These are phyloP conservation scores for Chrysolina americana DNA, from an alignment of 2,888 invertebrate species.

Conservation along the genomic window DNA sequence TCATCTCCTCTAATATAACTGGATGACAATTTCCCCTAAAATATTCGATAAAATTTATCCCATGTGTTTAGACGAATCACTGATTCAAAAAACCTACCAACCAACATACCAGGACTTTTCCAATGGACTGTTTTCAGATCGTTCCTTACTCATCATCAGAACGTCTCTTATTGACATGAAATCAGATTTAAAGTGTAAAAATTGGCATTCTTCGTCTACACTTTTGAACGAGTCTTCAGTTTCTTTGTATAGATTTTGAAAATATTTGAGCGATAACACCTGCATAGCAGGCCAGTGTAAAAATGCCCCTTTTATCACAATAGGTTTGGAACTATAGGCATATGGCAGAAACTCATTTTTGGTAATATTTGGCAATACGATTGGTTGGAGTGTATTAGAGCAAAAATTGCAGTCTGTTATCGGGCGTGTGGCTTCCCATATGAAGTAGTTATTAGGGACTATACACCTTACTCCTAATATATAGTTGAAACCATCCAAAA, in stretches of 20 bases:
- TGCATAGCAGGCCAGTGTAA: constrained; percentile 83
- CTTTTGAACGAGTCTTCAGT: constrained; percentile 81
- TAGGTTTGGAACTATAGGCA: constrained; percentile 85
- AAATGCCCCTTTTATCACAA: constrained; percentile 84
- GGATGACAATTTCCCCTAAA: constrained; percentile 89
- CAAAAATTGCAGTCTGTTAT: constrained; percentile 87
- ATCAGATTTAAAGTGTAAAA: constrained; percentile 88
- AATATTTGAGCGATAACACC: constrained; percentile 77
- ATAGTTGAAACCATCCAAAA: constrained; percentile 42
- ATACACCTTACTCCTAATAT: constrained; percentile 80
- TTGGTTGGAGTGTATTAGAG: constrained; percentile 77
- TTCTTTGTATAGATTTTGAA: constrained; percentile 79
- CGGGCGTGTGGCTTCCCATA: constrained; percentile 91
- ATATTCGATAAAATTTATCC: background rate
- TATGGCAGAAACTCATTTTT: constrained; percentile 79
- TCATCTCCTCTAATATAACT: constrained; percentile 80
- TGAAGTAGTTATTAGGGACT: constrained; percentile 85
- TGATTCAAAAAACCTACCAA: constrained; percentile 76
- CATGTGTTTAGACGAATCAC: background rate
- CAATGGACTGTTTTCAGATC: constrained; percentile 76
- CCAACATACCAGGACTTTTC: constrained; percentile 90
- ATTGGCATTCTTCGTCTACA: constrained; percentile 87
- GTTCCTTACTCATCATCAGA: constrained; percentile 80
- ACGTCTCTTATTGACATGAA: constrained; percentile 84
- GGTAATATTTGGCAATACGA: constrained; percentile 79